These are phyloP conservation scores for Eupithecia tripunctaria DNA, from an alignment of 2,888 invertebrate species.

Conservation along the genomic window DNA sequence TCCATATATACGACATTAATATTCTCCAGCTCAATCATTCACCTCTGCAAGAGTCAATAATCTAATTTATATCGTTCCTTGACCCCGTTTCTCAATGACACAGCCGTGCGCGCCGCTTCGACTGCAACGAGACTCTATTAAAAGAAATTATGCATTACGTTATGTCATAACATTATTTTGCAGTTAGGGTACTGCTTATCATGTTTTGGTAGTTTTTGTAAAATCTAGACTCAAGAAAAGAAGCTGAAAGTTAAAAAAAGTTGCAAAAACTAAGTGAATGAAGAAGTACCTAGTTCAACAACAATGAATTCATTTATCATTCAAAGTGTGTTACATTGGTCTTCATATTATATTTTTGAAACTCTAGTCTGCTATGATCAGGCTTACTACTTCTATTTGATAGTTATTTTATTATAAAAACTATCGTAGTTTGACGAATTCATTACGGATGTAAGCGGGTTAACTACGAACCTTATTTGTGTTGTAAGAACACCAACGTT, in stretches of 20 bases:
- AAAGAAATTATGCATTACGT: conserved; percentile 26
- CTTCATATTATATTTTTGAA: too few relatives aligned
- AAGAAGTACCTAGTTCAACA: too few relatives aligned
- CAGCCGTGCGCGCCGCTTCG: conserved; percentile 19
- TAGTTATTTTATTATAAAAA: too few relatives aligned
- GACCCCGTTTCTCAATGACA: conserved; percentile 60
- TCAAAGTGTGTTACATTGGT: too few relatives aligned
- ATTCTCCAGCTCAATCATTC: conserved; percentile 10
- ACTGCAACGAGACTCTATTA: conserved; percentile 15
- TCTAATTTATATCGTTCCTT: conserved; percentile 68
- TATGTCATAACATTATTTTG: neutral
- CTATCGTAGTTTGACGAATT: too few relatives aligned
- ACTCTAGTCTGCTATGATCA: too few relatives aligned
- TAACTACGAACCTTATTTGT: too few relatives aligned
- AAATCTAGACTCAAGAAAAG: neutral
- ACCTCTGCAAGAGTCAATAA: conserved; percentile 54
- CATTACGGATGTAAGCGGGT: too few relatives aligned
- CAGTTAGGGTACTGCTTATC: neutral
- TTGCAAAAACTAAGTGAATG: neutral
- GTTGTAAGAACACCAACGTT: too few relatives aligned
- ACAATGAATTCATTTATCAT: too few relatives aligned
- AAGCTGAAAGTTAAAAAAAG: neutral
- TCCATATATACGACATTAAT: neutral
- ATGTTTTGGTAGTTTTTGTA: neutral
- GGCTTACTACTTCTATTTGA: too few relatives aligned